These are phyloP conservation scores for human (Homo sapiens) DNA, from an alignment of 2,113 vertebrate species.

Conservation along the genomic window DNA sequence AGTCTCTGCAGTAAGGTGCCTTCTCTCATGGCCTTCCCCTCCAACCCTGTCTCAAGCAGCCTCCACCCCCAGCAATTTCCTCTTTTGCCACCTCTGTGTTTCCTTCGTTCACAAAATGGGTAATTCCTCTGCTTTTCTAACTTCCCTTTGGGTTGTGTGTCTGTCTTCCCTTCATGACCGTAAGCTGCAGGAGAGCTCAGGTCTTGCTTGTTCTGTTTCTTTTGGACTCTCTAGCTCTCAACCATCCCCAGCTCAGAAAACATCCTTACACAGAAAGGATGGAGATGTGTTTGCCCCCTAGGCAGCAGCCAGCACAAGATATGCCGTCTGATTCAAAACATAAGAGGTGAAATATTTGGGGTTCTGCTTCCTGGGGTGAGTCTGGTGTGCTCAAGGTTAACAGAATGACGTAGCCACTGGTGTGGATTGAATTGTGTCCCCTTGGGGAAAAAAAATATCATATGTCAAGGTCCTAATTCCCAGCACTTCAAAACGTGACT, in stretches of 20 bases:
- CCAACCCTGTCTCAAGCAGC: neutral
- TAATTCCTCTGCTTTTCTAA: neutral
- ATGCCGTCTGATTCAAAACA: too few relatives aligned
- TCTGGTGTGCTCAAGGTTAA: too few relatives aligned
- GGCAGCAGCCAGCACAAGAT: neutral
- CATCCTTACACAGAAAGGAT: neutral
- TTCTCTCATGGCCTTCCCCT: neutral
- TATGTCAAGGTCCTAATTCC: too few relatives aligned
- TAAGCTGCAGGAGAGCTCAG: neutral
- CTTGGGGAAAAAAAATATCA: too few relatives aligned
- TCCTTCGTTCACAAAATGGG: too few relatives aligned
- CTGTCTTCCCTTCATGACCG: rapidly evolving
- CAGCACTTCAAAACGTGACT: neutral
- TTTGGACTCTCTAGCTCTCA: neutral
- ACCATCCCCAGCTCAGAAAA: neutral
- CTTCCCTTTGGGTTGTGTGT: neutral
- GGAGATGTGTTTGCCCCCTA: neutral
- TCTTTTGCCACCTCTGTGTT: neutral
- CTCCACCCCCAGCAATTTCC: too few relatives aligned
- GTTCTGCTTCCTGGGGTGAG: neutral
- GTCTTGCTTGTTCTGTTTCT: neutral
- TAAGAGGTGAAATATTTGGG: rapidly evolving
- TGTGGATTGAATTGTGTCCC: neutral
- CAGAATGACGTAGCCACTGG: neutral
- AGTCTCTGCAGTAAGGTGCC: neutral